These are phyloP conservation scores for Castor canadensis DNA, from an alignment of 2,113 vertebrate genomes.

Conservation along the genomic window DNA sequence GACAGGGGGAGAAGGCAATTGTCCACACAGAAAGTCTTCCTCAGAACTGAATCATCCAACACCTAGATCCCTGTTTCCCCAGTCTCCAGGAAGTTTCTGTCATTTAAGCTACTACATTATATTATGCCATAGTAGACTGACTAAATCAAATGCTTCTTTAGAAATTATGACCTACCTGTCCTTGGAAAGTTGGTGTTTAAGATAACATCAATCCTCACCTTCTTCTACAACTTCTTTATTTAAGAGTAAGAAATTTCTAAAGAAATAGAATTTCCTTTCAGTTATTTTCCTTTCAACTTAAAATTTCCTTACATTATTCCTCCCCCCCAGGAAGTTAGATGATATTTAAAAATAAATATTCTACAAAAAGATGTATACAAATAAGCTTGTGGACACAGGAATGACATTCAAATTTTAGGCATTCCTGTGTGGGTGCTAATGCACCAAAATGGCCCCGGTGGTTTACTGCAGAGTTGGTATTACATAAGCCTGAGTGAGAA, in stretches of 20 bases:
- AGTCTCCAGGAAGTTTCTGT: not conserved
- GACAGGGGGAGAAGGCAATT: not conserved
- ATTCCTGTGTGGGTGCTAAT: not conserved
- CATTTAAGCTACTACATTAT: not conserved
- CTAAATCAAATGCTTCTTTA: not conserved
- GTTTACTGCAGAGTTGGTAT: not conserved
- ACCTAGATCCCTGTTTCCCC: not conserved
- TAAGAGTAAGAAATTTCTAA: not conserved
- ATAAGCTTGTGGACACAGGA: not conserved
- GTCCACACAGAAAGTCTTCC: not conserved
- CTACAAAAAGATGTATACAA: not conserved
- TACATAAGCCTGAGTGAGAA: not conserved
- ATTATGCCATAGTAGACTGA: not conserved
- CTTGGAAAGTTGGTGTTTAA: not conserved
- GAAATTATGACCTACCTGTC: not conserved
- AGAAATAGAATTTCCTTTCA: not conserved
- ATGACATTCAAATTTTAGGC: not conserved
- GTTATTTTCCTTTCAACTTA: not conserved
- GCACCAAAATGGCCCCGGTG: fast-evolving
- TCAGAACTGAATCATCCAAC: not conserved
- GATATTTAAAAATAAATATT: not conserved
- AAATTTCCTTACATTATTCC: not conserved
- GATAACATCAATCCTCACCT: not conserved
- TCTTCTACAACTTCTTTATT: not conserved
- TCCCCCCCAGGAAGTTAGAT: not conserved